Conservation (phyloP, 2,113 vertebrate species). For the Microtus pennsylvanicus region DNA sequence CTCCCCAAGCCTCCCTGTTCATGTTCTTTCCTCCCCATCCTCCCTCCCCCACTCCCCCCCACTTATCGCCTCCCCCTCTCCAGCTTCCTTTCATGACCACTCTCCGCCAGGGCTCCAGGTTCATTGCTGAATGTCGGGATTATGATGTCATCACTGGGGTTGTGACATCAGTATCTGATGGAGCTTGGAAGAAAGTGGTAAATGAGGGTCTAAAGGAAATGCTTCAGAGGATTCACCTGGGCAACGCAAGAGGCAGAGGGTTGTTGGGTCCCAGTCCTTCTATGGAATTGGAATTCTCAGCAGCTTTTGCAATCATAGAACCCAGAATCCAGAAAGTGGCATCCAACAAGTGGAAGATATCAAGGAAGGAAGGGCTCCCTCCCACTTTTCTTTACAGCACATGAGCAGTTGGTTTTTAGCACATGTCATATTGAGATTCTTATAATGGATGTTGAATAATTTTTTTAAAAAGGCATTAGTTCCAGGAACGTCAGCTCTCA, state of each 20-base stretch:
- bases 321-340: neutral
- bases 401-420: no score
- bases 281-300: fast-evolving
- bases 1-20: neutral
- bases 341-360: neutral
- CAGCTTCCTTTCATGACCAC: neutral
- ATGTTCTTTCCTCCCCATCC: neutral
- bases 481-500: neutral
- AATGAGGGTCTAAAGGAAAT: neutral
- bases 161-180: constrained; percentile 45
- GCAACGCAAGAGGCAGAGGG: fast-evolving
- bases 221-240: neutral
- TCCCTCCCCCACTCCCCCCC: neutral
- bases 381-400: neutral
- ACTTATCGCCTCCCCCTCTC: constrained; percentile 3
- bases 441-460: neutral
- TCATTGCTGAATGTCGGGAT: constrained; percentile 40
- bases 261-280: fast-evolving
- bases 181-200: neutral
- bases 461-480: neutral
- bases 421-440: neutral
- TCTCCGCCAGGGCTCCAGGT: neutral
- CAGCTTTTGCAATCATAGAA: neutral
- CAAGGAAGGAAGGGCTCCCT: neutral
- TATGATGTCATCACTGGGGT: neutral